Conservation (phyloP, 2,888 invertebrate species). For the Ctena decussata region DNA sequence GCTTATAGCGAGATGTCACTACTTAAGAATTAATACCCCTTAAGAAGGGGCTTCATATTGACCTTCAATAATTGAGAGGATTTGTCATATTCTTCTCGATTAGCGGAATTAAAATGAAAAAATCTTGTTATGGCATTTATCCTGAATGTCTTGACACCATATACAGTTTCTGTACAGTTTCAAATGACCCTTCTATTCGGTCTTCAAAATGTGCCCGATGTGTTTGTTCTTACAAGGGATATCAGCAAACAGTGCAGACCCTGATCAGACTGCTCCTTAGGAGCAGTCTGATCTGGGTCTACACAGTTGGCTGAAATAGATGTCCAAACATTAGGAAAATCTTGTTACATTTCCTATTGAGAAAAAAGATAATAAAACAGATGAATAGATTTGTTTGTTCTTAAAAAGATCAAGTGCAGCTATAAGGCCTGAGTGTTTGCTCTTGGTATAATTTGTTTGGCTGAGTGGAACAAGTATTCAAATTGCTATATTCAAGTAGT, state of each 20-base stretch:
- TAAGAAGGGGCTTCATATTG: not conserved
- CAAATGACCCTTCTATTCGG: too few species aligned
- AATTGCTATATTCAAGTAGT: not conserved
- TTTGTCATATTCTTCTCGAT: not conserved
- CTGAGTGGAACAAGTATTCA: not conserved
- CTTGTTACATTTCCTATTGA: not conserved
- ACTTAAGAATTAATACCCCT: not conserved
- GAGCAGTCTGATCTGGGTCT: too few species aligned
- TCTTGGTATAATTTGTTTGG: not conserved
- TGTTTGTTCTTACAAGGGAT: too few species aligned
- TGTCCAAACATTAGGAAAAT: too few species aligned
- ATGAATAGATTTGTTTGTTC: not conserved
- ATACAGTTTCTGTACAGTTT: too few species aligned
- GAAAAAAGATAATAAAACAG: not conserved
- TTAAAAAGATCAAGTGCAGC: not conserved
- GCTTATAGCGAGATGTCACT: not conserved
- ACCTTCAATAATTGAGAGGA: not conserved
- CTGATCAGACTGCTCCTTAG: too few species aligned
- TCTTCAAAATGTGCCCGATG: too few species aligned
- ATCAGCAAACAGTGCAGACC: too few species aligned
- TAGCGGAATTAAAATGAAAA: not conserved
- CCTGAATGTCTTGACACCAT: too few species aligned
- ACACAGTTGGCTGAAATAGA: too few species aligned
- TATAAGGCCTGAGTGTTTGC: not conserved
- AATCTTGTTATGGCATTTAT: conserved; percentile 10